Evolutionary conservation across 2,797 vertebrate genomes (phyloP).

Genomic region (Protonibea diacanthus): DNA sequence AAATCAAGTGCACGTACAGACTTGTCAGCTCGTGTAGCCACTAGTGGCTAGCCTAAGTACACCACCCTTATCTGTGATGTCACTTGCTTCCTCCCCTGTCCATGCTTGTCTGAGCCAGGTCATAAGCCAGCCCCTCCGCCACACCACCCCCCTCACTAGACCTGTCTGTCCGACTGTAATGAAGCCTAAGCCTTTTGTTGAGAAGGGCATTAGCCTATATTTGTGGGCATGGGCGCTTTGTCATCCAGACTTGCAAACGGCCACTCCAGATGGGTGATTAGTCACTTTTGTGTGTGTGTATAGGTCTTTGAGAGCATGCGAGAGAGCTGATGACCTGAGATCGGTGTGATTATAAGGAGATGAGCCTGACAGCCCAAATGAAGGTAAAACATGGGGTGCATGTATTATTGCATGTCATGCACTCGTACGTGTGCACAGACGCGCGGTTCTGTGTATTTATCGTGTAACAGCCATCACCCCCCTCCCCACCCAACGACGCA

Average conservation of each 20-base stretch:
- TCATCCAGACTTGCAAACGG: conserved; percentile 72
- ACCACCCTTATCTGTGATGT: conserved; percentile 70
- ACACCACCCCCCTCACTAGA: conserved; percentile 15
- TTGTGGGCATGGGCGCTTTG: conserved; percentile 69
- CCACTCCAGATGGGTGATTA: conserved; percentile 81
- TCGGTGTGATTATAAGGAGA: conserved; percentile 55
- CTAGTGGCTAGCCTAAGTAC: conserved; percentile 58
- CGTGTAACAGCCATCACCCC: conserved; percentile 42
- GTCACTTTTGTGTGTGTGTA: conserved; percentile 68
- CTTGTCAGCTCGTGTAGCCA: conserved; percentile 64
- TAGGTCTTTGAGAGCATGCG: conserved; percentile 45
- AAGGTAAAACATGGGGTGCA: conserved; percentile 66
- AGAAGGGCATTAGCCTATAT: conserved; percentile 81
- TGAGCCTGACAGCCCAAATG: conserved; percentile 57
- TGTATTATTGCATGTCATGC: conserved; percentile 45
- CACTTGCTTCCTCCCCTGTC: conserved; percentile 66
- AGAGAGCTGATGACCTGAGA: conserved; percentile 50
- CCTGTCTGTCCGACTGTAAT: conserved; percentile 69
- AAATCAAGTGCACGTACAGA: conserved; percentile 67
- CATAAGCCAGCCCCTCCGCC: conserved; percentile 41
- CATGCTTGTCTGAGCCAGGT: conserved; percentile 67
- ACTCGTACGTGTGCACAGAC: conserved; percentile 28
- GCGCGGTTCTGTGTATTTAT: conserved; percentile 45
- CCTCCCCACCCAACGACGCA: neutral
- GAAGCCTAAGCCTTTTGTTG: conserved; percentile 73